phyloP scores from a whole-genome alignment of 2,113 vertebrate species.

The Sialia sialis region DNA sequence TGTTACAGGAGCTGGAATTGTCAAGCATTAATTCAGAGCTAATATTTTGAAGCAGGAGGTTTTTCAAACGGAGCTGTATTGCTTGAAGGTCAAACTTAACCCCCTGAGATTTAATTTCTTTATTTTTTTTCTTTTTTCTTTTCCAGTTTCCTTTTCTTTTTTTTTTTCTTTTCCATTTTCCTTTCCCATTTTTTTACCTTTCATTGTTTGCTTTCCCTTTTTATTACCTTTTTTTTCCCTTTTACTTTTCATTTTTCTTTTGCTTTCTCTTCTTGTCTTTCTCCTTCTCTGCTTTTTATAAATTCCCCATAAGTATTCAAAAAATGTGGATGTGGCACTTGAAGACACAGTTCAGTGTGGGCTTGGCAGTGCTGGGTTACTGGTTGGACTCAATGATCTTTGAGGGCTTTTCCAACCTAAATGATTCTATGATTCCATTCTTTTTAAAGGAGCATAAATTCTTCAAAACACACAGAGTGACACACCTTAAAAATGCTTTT shows the following conservation, averaged over 20 bases:
- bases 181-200: rapidly evolving
- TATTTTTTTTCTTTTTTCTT: rapidly evolving
- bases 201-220: too few relatives aligned
- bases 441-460: background rate
- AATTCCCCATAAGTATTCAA: background rate
- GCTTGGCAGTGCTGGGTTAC: background rate
- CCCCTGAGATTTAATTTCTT: background rate
- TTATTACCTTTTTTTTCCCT: background rate
- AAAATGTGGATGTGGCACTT: background rate
- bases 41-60: constrained; percentile 1
- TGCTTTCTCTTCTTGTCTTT: background rate
- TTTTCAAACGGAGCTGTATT: constrained; percentile 30
- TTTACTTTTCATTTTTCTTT: too few relatives aligned
- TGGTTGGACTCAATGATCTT: background rate
- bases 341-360: background rate
- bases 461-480: rapidly evolving
- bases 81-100: background rate
- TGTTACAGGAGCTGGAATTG: background rate
- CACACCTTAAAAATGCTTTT: background rate
- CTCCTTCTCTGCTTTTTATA: background rate
- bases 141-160: rapidly evolving
- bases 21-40: background rate
- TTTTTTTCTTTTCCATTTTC: too few relatives aligned
- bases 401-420: background rate
- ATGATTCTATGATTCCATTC: background rate